phyloP scores from a whole-genome alignment of 2,797 vertebrate species.

The Typhlichthys subterraneus region DNA sequence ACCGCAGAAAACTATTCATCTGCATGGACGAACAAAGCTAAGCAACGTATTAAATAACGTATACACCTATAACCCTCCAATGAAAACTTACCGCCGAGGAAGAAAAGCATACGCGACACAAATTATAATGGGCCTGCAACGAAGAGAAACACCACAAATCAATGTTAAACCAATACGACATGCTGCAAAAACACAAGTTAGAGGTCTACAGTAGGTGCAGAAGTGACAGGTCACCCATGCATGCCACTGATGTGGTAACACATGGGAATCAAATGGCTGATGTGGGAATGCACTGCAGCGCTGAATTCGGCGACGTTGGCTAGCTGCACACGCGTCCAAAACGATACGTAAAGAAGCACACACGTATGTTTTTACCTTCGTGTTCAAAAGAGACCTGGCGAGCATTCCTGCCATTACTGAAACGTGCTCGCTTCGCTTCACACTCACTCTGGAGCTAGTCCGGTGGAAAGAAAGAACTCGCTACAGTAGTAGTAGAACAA shows the following conservation, averaged over 20 bases:
- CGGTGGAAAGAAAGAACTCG: not conserved
- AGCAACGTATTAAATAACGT: not conserved
- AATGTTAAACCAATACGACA: not conserved
- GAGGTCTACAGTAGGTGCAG: no score
- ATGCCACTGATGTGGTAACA: not conserved
- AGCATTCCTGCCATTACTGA: slow-evolving; percentile 67
- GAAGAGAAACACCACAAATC: slow-evolving; percentile 22
- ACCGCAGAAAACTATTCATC: slow-evolving; percentile 18
- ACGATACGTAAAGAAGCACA: not conserved
- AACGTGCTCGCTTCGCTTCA: not conserved
- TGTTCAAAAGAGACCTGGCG: slow-evolving; percentile 49
- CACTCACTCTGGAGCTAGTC: not conserved
- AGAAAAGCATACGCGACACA: slow-evolving; percentile 73
- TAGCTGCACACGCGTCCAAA: slow-evolving; percentile 12
- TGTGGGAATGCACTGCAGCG: not conserved
- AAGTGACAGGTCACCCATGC: not conserved
- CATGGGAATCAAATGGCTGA: no score
- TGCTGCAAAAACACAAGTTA: not conserved
- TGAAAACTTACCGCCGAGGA: slow-evolving; percentile 75
- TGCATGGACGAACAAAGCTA: not conserved
- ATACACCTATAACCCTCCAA: not conserved
- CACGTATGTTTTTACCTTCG: slow-evolving; percentile 45
- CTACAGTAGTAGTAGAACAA: not conserved
- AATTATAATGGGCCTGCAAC: slow-evolving; percentile 70
- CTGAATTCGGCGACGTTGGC: slow-evolving; percentile 27